phyloP scores from a whole-genome alignment of 1,140 invertebrate genomes.

The Cydia strobilella region DNA sequence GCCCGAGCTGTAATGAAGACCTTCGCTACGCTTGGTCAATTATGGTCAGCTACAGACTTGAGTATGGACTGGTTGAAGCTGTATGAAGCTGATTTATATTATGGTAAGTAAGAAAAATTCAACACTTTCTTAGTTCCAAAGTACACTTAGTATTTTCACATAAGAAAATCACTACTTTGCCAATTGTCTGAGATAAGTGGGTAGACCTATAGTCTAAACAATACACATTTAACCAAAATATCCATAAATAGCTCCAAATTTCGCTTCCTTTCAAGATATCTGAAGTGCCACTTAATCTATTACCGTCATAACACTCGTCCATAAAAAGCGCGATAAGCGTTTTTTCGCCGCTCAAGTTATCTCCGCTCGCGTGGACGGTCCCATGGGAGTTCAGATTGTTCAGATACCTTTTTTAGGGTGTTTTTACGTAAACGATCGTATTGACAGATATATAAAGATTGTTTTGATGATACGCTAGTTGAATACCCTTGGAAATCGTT shows the following conservation, averaged over 20 bases:
- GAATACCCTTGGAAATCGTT: neutral
- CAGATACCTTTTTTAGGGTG: slow-evolving; percentile 4
- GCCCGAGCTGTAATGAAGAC: no score
- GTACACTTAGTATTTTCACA: no score
- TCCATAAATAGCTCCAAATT: neutral
- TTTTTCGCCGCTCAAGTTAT: slow-evolving; percentile 18
- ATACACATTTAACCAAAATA: no score
- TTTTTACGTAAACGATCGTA: slow-evolving; percentile 8
- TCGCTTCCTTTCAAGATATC: slow-evolving; percentile 17
- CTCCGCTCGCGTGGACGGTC: neutral
- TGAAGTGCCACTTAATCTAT: slow-evolving; percentile 30
- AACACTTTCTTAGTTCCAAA: no score
- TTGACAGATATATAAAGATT: neutral
- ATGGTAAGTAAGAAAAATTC: no score
- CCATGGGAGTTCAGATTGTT: neutral
- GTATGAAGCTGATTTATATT: no score
- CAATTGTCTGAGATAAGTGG: no score
- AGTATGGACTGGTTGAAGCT: no score
- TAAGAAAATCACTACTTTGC: no score
- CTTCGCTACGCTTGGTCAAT: no score
- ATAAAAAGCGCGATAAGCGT: slow-evolving; percentile 25
- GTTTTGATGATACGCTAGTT: neutral
- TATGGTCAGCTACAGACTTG: no score
- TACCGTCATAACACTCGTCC: slow-evolving; percentile 12
- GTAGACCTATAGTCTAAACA: no score